A percentile compares a stretch with the other conserved stretches of the same genome.
phyloP scores from a whole-genome alignment of 2,113 vertebrate species.

The Sinocyclocheilus grahami region DNA sequence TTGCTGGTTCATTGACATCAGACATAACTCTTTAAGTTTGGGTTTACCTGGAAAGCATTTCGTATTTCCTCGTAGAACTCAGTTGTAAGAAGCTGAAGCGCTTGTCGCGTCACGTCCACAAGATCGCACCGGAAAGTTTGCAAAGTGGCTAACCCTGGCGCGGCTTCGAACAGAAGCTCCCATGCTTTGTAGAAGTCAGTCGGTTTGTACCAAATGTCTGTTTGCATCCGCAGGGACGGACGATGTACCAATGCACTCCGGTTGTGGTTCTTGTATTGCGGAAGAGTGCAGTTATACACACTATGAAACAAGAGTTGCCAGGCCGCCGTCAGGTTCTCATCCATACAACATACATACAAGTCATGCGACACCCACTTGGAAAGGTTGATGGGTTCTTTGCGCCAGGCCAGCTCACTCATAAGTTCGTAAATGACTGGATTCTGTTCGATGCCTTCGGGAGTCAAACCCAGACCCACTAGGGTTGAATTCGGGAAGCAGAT shows the following conservation, averaged over 20 bases:
- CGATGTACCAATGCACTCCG: slow-evolving; percentile 87
- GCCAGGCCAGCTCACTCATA: slow-evolving; percentile 94
- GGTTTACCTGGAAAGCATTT: slow-evolving; percentile 71
- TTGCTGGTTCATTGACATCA: neutral
- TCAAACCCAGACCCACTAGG: slow-evolving; percentile 88
- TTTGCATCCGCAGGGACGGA: slow-evolving; percentile 86
- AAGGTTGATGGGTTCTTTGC: slow-evolving; percentile 84
- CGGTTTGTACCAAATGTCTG: slow-evolving; percentile 83
- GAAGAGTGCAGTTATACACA: slow-evolving; percentile 87
- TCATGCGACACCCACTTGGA: slow-evolving; percentile 79
- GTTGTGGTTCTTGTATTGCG: slow-evolving; percentile 86
- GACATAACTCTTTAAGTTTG: neutral
- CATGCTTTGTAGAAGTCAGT: slow-evolving; percentile 84
- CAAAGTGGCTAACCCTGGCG: slow-evolving; percentile 72
- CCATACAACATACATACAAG: too few relatives aligned
- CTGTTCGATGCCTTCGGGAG: slow-evolving; percentile 93
- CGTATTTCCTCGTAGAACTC: slow-evolving; percentile 80
- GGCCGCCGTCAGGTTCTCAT: slow-evolving; percentile 64
- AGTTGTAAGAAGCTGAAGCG: slow-evolving; percentile 82
- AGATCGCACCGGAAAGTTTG: slow-evolving; percentile 88
- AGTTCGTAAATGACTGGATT: slow-evolving; percentile 91
- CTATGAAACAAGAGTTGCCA: slow-evolving; percentile 88
- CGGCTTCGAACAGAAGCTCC: slow-evolving; percentile 77
- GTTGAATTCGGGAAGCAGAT: slow-evolving; percentile 88
- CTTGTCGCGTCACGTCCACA: slow-evolving; percentile 89